Percentiles rank a stretch among this genome's conserved stretches.
These are phyloP conservation scores for Atractosteus spatula DNA, from an alignment of 2,113 vertebrate species.

Conservation along the genomic window DNA sequence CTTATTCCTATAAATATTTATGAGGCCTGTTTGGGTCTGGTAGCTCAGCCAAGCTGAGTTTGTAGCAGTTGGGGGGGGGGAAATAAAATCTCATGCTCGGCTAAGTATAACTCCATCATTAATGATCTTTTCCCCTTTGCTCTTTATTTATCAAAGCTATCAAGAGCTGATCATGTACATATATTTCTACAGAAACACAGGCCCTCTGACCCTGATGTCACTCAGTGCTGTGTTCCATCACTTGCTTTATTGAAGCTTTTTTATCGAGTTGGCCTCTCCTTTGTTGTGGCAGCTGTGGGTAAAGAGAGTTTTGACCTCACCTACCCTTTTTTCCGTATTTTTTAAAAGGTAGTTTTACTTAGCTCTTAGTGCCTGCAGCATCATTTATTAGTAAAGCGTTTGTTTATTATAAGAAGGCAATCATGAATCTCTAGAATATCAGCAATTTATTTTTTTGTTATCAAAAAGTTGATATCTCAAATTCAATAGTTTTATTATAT, in stretches of 20 bases:
- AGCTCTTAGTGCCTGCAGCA: background rate
- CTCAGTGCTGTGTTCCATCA: slow-evolving; percentile 1
- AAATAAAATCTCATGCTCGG: slow-evolving; percentile 51
- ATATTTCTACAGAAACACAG: background rate
- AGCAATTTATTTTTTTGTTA: background rate
- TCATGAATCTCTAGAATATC: too few species aligned
- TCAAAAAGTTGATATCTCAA: too few species aligned
- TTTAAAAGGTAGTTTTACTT: slow-evolving; percentile 4
- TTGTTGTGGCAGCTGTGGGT: background rate
- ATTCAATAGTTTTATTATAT: too few species aligned
- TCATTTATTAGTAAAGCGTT: background rate
- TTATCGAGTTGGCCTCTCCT: slow-evolving; percentile 8
- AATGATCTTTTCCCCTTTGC: slow-evolving; percentile 10
- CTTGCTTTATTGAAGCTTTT: slow-evolving; percentile 7
- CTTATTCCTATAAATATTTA: slow-evolving; percentile 53
- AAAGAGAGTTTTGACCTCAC: slow-evolving; percentile 23
- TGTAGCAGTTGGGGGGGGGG: slow-evolving; percentile 30
- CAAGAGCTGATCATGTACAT: slow-evolving; percentile 13
- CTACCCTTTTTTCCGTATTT: background rate
- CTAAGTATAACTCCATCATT: slow-evolving; percentile 33
- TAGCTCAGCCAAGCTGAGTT: background rate
- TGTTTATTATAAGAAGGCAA: background rate
- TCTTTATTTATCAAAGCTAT: slow-evolving; percentile 18
- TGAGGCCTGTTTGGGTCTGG: slow-evolving; percentile 38
- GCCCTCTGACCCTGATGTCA: slow-evolving; percentile 18